A percentile compares a stretch with the other conserved stretches of the same genome.
Conservation (phyloP, 2,888 invertebrate genomes). For the Lycia hirtaria region DNA sequence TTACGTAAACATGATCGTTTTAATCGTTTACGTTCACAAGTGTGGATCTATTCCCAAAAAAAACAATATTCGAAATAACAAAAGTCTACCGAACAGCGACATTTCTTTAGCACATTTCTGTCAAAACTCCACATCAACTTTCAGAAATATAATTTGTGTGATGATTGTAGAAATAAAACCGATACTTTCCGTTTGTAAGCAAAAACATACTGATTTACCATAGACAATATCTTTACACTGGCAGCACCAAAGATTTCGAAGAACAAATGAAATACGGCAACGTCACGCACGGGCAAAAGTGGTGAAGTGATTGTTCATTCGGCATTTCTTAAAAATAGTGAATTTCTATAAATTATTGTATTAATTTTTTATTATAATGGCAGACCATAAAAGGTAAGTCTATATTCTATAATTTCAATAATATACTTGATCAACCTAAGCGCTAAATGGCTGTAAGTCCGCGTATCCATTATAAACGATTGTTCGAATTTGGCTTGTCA, state of each 20-base stretch:
- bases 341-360: constrained; percentile 65
- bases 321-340: constrained; percentile 67
- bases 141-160: neutral
- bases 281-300: constrained; percentile 78
- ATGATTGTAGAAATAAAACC: constrained; percentile 22
- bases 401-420: neutral
- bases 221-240: constrained; percentile 40
- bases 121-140: neutral
- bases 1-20: too few species aligned
- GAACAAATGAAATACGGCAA: constrained; percentile 86
- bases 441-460: constrained; percentile 37
- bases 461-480: constrained; percentile 53
- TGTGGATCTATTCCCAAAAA: too few species aligned
- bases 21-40: too few species aligned
- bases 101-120: too few species aligned
- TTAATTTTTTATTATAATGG: constrained; percentile 76
- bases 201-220: constrained; percentile 22
- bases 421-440: neutral
- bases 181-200: constrained; percentile 28
- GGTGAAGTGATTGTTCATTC: constrained; percentile 69
- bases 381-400: constrained; percentile 84
- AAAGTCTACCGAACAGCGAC: too few species aligned
- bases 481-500: constrained; percentile 83
- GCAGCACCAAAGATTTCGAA: constrained; percentile 56
- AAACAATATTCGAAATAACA: too few species aligned